Conservation (phyloP, 2,888 invertebrate species). For the Nebria salina region DNA sequence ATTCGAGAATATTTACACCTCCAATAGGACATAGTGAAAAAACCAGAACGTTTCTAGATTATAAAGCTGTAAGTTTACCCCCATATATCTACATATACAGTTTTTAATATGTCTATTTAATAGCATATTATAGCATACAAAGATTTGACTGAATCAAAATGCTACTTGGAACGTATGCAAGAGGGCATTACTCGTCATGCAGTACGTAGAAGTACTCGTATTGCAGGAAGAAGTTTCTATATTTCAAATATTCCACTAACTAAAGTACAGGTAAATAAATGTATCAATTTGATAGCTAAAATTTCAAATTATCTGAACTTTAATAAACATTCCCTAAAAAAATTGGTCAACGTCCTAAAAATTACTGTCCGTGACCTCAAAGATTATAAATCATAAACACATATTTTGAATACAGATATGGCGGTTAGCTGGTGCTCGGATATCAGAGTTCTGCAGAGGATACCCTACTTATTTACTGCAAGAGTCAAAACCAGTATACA, state of each 20-base stretch:
- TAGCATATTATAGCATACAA: constrained; percentile 63
- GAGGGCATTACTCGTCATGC: constrained; percentile 43
- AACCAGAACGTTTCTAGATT: constrained; percentile 53
- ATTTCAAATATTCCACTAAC: constrained; percentile 58
- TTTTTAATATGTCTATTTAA: not conserved
- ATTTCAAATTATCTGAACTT: constrained; percentile 11
- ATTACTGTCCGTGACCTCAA: not conserved
- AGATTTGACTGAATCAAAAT: constrained; percentile 59
- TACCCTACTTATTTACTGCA: constrained; percentile 61
- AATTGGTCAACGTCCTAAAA: constrained; percentile 19
- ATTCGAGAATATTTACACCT: not conserved
- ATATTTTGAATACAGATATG: constrained; percentile 57
- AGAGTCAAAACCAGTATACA: constrained; percentile 51
- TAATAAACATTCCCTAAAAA: not conserved
- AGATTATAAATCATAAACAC: constrained; percentile 1
- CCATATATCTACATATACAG: too few relatives aligned
- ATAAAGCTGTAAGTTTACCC: constrained; percentile 56
- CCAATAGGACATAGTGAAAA: constrained; percentile 34
- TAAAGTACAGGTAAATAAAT: constrained; percentile 61
- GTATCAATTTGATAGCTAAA: not conserved
- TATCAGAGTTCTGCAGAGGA: constrained; percentile 64
- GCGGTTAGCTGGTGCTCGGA: constrained; percentile 62
- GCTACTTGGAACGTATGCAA: constrained; percentile 61
- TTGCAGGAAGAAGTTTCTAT: constrained; percentile 54
- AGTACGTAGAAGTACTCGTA: constrained; percentile 28